These are phyloP conservation scores for Nautilus pompilius DNA, from an alignment of 1,140 invertebrate genomes.

Conservation along the genomic window DNA sequence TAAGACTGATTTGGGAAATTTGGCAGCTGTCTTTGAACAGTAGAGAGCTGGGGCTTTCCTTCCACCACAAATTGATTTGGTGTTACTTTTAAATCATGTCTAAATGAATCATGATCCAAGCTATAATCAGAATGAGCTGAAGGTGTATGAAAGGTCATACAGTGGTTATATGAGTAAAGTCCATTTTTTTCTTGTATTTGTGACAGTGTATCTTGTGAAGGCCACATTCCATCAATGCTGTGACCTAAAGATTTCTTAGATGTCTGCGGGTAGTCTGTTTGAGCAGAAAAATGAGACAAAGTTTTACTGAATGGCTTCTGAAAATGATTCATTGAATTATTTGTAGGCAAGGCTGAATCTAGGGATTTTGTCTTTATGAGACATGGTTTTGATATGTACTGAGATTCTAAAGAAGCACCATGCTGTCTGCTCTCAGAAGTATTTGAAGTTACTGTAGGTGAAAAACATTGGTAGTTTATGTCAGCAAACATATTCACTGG, in stretches of 20 bases:
- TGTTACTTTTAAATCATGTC: neutral
- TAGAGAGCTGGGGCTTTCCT: neutral
- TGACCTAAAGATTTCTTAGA: neutral
- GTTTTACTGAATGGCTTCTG: neutral
- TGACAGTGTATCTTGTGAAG: neutral
- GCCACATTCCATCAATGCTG: neutral
- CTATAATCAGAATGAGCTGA: neutral
- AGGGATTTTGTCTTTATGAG: neutral
- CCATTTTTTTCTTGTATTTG: neutral
- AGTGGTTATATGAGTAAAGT: neutral
- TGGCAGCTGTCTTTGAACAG: neutral
- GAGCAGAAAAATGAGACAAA: neutral
- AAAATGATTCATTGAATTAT: neutral
- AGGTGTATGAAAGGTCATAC: neutral
- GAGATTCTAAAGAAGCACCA: neutral
- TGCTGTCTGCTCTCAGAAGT: neutral
- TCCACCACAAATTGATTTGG: neutral
- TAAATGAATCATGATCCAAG: neutral
- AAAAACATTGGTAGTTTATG: neutral
- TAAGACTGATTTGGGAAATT: neutral
- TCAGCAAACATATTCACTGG: neutral
- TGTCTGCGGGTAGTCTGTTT: neutral
- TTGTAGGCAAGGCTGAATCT: neutral
- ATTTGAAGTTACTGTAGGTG: neutral
- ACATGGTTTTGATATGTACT: neutral